Conservation (phyloP, 2,113 vertebrate species). For the Erinaceus europaeus region DNA sequence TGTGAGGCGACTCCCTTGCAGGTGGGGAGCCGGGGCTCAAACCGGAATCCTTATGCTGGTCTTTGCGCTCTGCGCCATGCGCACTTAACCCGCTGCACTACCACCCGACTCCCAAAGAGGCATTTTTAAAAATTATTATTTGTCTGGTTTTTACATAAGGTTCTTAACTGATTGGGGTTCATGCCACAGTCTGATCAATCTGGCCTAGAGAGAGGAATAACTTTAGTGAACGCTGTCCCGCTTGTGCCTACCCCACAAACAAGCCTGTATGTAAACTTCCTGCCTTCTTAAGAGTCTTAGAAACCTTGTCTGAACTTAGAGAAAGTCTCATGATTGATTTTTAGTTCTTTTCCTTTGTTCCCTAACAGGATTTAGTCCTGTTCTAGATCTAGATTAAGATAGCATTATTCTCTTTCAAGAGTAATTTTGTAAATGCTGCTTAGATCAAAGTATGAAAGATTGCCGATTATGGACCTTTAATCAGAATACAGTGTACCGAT, state of each 20-base stretch:
- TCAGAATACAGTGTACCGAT: not conserved
- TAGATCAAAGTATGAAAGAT: not conserved
- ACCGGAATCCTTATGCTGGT: no score
- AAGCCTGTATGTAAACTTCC: not conserved
- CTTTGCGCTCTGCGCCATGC: no score
- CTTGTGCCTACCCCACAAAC: not conserved
- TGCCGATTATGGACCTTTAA: not conserved
- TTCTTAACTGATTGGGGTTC: not conserved
- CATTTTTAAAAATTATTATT: no score
- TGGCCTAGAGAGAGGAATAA: not conserved
- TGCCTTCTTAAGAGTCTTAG: not conserved
- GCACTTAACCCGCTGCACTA: no score
- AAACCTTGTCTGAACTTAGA: not conserved
- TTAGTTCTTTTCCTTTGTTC: not conserved
- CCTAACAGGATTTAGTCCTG: not conserved
- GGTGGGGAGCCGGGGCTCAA: no score
- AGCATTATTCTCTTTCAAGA: not conserved
- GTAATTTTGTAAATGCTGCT: not conserved
- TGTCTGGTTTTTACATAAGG: conserved; percentile 2
- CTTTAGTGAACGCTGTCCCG: not conserved
- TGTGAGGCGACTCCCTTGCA: no score
- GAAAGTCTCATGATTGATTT: not conserved
- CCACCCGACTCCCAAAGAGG: no score
- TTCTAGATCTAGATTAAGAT: not conserved
- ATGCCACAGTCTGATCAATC: not conserved